Conservation (phyloP, 2,888 invertebrate genomes). For the Anthrax anthrax region DNA sequence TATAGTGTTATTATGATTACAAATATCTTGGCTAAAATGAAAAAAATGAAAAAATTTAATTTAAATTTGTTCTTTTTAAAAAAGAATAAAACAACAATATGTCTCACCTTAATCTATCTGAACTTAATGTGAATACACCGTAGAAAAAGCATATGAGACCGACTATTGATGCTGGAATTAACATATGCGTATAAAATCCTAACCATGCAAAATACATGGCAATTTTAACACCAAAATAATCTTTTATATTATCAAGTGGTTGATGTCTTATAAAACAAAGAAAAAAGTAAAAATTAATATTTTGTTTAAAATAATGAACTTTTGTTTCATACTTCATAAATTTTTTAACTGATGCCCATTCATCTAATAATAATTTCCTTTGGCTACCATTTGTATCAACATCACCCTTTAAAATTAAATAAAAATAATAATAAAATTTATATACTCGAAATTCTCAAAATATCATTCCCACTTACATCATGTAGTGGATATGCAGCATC, state of each 20-base stretch:
- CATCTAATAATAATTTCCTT: slow-evolving; percentile 43
- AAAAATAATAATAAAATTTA: background rate
- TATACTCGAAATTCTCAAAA: background rate
- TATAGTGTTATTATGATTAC: slow-evolving; percentile 38
- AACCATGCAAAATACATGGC: slow-evolving; percentile 75
- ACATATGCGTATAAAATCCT: slow-evolving; percentile 72
- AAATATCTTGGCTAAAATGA: slow-evolving; percentile 42
- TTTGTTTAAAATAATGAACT: background rate
- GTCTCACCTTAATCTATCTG: slow-evolving; percentile 33
- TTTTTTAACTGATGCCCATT: slow-evolving; percentile 57
- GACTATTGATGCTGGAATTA: slow-evolving; percentile 56
- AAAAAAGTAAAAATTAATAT: background rate
- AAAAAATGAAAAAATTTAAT: background rate
- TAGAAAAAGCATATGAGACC: slow-evolving; percentile 53
- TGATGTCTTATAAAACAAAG: slow-evolving; percentile 34
- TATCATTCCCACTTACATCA: slow-evolving; percentile 44
- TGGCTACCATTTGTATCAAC: slow-evolving; percentile 34
- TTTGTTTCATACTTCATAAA: slow-evolving; percentile 42
- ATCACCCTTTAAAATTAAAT: slow-evolving; percentile 38
- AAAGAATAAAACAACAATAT: background rate
- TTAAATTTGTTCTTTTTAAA: background rate
- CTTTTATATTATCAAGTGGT: slow-evolving; percentile 61
- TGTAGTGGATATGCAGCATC: slow-evolving; percentile 60
- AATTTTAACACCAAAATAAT: slow-evolving; percentile 63
- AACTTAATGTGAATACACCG: slow-evolving; percentile 37